A percentile compares a stretch with the other conserved stretches of the same genome.
phyloP scores from a whole-genome alignment of 2,113 vertebrate genomes.

The Lepisosteus oculatus region DNA sequence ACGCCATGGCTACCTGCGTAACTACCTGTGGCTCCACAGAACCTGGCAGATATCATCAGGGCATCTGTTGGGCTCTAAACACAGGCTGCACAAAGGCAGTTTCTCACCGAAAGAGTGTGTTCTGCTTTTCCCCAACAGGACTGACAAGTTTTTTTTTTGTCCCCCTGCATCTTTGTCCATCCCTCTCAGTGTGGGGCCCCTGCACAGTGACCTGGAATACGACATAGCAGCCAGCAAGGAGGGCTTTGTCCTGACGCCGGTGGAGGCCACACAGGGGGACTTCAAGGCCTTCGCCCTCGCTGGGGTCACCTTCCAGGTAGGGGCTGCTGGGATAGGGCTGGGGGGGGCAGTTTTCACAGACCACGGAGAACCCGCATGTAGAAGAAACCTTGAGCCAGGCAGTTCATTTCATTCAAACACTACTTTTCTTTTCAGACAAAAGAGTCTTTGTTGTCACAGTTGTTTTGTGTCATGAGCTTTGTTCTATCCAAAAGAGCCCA shows the following conservation, averaged over 20 bases:
- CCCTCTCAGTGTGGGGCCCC: conserved; percentile 80
- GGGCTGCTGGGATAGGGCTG: background rate
- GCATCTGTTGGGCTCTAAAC: too few relatives aligned
- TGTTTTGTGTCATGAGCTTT: too few relatives aligned
- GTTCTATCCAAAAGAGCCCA: too few relatives aligned
- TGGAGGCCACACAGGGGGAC: conserved; percentile 82
- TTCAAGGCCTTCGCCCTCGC: conserved; percentile 97
- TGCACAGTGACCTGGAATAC: conserved; percentile 90
- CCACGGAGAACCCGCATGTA: too few relatives aligned
- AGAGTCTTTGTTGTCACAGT: too few relatives aligned
- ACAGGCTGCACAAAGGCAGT: background rate
- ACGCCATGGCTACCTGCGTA: background rate
- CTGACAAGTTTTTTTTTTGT: background rate
- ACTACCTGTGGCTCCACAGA: background rate
- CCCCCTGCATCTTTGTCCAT: background rate
- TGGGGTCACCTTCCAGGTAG: conserved; percentile 93
- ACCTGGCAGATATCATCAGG: background rate
- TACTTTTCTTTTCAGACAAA: too few relatives aligned
- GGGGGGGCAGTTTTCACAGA: too few relatives aligned
- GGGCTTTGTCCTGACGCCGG: conserved; percentile 86
- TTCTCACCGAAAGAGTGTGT: background rate
- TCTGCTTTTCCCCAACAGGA: background rate
- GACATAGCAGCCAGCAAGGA: conserved; percentile 86
- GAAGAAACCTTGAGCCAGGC: too few relatives aligned
- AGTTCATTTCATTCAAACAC: too few relatives aligned